Base-by-base conservation (phyloP, 2,113 vertebrate genomes). In the Delphinapterus leucas region DNA sequence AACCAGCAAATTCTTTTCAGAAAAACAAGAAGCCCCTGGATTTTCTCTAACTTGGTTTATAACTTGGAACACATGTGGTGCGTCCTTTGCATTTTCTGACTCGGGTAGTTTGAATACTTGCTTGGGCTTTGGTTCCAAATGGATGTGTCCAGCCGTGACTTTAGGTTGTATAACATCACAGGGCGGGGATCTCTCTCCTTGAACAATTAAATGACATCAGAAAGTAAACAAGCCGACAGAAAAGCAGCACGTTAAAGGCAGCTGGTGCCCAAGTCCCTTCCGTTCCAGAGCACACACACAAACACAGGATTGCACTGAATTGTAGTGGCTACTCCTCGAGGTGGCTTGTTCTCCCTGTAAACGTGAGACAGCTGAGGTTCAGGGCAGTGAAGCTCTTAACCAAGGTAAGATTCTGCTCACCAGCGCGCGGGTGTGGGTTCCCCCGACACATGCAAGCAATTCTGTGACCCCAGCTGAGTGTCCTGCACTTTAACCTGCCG, bases 1-100 rank as follows among this genome's bases (percentile, higher is more conserved):
- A 96, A 92, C 17, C 83, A 68, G 65, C 3, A 15, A 94, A 94
- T 95, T 96, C 61, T 92, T 91, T 74, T 33, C 82, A 80, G 94
- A 81, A 92, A 83, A 88, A 65, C 44, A 92, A 71, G 90, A 90
- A 95, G 85, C 53, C 71, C 65, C 65, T 96, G 68, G 67, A 74
- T 33, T 85, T 96, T 93, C 92, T 58, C 77, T 95, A 90, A 92
- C 41, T 44, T 61, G 90, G 77, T 60, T 80, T 91, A 33, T n/a
- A 97, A 97, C 61, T 92, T 95, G 87, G 83, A 93, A 89, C 61
- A 77, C 0, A 8, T 63, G 85, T 53, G 95, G n/a, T 61, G 67
- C 31, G 88, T 85, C 70, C 33, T 71, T 49, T 85, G 55, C 71
- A 71, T 88, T 96, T 96, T 92, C 47, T 93, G 68, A 55, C 41